Evolutionary conservation across 2,888 invertebrate species (phyloP), one percentile per base, ranked within the genome.

Genomic region (Thecocarcelia acutangulata): DNA sequence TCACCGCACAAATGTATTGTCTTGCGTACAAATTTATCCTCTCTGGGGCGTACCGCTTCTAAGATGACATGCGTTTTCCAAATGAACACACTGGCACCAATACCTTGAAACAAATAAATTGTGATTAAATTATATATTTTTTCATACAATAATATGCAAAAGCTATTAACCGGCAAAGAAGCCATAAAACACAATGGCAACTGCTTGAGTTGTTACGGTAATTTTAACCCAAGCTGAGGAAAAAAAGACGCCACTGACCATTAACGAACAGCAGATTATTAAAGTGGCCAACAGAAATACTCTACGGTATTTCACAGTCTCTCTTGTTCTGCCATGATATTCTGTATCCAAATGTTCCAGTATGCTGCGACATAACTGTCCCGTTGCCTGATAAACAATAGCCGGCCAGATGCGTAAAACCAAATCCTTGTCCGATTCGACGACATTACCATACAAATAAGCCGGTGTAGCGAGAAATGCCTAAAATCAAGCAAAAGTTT

Each of bases 401-500:
- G 90, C 90, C 1, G 90, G 90, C 90, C 90, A 90, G 33, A 90
- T 90, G 72, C 90, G 87, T 17, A 90, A 80, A 48, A 90, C 88
- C 73, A 89, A 86, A 75, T 90, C 90, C 83, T 88, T 89, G 80
- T 90, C 89, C 15, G 90, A 89, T 72, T 91, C 90, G n/a, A 90
- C 91, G 44, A 90, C 86, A 73, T 91, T 90, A 59, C 90, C 90
- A 64, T 91, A 90, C 54, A 90, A 84, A 80, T 90, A 90, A 24
- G 90, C 90, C 9, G 90, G 90, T 9, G 91, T 89, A 42, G 91
- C 88, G 19, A 90, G 86, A 66, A 91, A 90, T 19, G 90, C 90
- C 90, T 90, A 68, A 6, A 24, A 46, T 3, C 19, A 17, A 12
- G 6, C 13, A 24, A 24, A 24, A 52, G 24, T 44, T 44, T 9